Conservation (phyloP, 2,888 invertebrate genomes). For the Erannis defoliaria region DNA sequence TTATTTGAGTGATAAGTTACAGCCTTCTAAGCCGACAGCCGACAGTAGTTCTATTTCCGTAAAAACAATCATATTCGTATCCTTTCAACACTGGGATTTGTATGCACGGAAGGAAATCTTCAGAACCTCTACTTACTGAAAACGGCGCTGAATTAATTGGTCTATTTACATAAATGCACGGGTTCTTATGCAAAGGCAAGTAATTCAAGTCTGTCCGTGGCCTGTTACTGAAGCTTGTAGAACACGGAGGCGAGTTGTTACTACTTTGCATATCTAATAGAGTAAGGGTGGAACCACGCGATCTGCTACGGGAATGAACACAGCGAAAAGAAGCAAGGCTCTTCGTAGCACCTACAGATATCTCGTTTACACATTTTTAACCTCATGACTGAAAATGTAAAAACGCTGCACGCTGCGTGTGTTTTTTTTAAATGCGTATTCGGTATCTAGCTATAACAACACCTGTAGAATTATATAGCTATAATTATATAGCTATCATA, state of each 20-base stretch:
- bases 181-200: constrained; percentile 33
- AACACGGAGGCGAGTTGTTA: constrained; percentile 1
- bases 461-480: too few species aligned
- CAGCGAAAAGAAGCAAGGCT: too few species aligned
- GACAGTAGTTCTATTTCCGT: not conserved
- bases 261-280: not conserved
- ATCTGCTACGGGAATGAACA: too few species aligned
- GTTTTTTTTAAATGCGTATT: too few species aligned
- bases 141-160: constrained; percentile 13
- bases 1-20: too few species aligned
- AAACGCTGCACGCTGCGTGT: too few species aligned
- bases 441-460: too few species aligned
- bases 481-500: too few species aligned
- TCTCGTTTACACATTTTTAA: too few species aligned
- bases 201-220: constrained; percentile 33
- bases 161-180: constrained; percentile 38
- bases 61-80: not conserved
- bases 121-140: too few species aligned
- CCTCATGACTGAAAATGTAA: too few species aligned
- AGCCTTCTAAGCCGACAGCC: not conserved
- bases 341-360: too few species aligned
- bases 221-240: constrained; percentile 38
- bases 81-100: not conserved
- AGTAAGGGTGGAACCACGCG: not conserved
- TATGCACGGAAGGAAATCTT: not conserved